Percentiles rank a stretch among this genome's conserved stretches.
phyloP scores from a whole-genome alignment of 2,113 vertebrate genomes.

The Perca schrenkii region DNA sequence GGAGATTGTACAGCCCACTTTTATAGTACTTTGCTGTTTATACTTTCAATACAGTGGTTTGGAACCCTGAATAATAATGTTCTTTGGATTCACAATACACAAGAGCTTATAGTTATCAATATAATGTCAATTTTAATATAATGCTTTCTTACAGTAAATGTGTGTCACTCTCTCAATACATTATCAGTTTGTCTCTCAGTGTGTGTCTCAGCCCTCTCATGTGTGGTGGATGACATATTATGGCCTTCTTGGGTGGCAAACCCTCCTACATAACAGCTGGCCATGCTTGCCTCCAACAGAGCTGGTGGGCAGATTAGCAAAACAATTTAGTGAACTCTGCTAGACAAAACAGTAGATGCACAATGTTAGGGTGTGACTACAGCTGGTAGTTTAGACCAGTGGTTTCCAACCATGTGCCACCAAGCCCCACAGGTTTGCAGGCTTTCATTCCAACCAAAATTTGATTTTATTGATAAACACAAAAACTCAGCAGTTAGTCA shows the following conservation, averaged over 20 bases:
- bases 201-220: constrained; percentile 11
- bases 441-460: not conserved
- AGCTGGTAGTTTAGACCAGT: constrained; percentile 23
- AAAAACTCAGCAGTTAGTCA: not conserved
- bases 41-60: not conserved
- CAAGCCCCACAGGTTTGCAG: not conserved
- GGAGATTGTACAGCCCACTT: too few relatives aligned
- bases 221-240: constrained; percentile 26
- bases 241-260: constrained; percentile 72
- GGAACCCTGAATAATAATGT: not conserved
- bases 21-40: not conserved
- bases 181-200: constrained; percentile 6
- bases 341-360: constrained; percentile 38
- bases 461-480: not conserved
- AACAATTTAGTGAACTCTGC: constrained; percentile 36
- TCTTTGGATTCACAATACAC: not conserved
- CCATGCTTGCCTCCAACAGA: constrained; percentile 52
- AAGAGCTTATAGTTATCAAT: not conserved
- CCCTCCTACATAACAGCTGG: constrained; percentile 56
- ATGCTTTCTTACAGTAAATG: not conserved
- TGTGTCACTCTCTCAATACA: not conserved
- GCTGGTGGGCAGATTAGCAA: constrained; percentile 52
- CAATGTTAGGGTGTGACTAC: constrained; percentile 14
- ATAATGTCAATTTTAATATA: not conserved
- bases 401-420: constrained; percentile 14